Base-by-base conservation (phyloP, 1,140 invertebrate species). In the Venustaconcha ellipsiformis region DNA sequence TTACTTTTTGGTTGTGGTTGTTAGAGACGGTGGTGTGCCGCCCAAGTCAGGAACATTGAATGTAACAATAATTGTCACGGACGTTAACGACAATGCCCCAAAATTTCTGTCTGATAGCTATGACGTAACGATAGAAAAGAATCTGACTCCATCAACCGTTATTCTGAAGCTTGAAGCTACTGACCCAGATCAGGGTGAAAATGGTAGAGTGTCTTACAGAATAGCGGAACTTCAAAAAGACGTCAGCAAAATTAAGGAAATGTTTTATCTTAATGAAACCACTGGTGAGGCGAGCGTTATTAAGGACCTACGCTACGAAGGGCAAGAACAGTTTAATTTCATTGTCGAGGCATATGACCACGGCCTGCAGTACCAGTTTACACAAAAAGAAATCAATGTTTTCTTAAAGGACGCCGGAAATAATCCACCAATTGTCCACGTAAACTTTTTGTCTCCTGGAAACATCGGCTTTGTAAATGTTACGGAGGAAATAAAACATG, bases 131-230 rank as follows among this genome's bases (percentile, higher is more conserved):
- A 73, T 87, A 5, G 95, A 94, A 78, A 96, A 98, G 91, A 95
- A 94, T 86, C 93, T 94, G 0, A 93, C 94, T 30, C 92, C 95
- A 0, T 93, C 94, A 66, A 95, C 95, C 72, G 72, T 71, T 12
- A 74, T 86, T 48, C 89, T 96, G 67, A 78, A 92, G 94, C 93
- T 79, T 37, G 58, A 58, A 17, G 97, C 97, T 0, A 92, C 91
- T 5, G 97, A 99, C 89, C 91, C 92, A 18, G 97, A 99, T 88
- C 94, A 95, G 83, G 97, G 95, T 0, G 93, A 94, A 67, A 99
- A 99, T 91, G 95, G 96, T 1, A 92, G 93, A 0, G 92, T 99
- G 3, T 93, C 92, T 17, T 99, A 98, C 89, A 70, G 64, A 13
- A 74, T 81, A 55, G 77, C 69, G 59, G 67, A 69, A 18, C 15